Percentiles rank a stretch among this genome's conserved stretches.
These are phyloP conservation scores for Toxostoma redivivum DNA, from an alignment of 2,113 vertebrate genomes.

Conservation along the genomic window DNA sequence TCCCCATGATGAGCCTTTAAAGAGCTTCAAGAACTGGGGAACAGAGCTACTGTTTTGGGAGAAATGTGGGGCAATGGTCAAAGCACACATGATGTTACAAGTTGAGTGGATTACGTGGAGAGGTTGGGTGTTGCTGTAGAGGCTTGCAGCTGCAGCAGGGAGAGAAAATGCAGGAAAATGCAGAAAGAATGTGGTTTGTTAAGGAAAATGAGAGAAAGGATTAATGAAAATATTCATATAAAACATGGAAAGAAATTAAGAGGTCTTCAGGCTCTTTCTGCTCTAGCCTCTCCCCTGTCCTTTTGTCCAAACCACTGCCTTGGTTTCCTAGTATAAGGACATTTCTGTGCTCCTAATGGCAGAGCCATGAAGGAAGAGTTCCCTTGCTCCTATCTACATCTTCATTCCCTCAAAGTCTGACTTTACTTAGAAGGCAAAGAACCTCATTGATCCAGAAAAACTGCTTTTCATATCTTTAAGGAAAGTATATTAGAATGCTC, in stretches of 20 bases:
- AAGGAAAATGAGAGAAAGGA: not conserved
- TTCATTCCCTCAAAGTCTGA: not conserved
- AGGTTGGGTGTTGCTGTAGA: not conserved
- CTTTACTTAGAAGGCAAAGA: not conserved
- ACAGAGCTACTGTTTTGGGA: not conserved
- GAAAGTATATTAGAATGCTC: not conserved
- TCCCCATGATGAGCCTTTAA: not conserved
- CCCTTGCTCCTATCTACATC: not conserved
- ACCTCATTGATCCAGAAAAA: not conserved
- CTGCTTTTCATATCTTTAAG: not conserved
- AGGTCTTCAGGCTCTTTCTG: not conserved
- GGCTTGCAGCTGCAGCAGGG: not conserved
- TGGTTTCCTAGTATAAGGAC: not conserved
- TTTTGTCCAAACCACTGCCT: not conserved
- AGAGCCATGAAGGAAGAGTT: not conserved
- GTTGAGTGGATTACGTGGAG: rapidly evolving
- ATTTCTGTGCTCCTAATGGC: not conserved
- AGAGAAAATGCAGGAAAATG: not conserved
- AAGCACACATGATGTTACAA: not conserved
- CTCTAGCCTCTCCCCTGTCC: not conserved
- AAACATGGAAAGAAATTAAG: not conserved
- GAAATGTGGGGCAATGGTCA: not conserved
- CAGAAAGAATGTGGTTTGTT: not conserved
- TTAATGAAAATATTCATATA: not conserved
- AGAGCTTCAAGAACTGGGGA: not conserved